phyloP scores from a whole-genome alignment of 2,888 invertebrate species.

The Ornithoptera priamus region DNA sequence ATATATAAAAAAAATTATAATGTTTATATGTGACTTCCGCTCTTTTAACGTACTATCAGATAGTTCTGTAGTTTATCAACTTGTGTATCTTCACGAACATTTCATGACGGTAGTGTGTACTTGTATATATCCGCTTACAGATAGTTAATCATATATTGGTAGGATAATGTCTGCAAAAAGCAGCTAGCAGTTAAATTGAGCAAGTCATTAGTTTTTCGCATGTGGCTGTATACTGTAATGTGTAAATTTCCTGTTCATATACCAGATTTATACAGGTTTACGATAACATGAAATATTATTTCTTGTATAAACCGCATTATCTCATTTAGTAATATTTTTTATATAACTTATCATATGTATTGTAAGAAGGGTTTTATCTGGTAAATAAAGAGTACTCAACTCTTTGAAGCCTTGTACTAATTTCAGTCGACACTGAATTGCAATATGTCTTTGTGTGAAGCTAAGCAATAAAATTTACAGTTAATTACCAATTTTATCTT shows the following conservation, averaged over 20 bases:
- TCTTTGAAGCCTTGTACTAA: not conserved
- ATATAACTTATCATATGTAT: not conserved
- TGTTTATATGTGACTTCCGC: too few species aligned
- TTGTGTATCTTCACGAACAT: too few species aligned
- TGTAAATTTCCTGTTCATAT: not conserved
- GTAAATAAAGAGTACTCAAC: not conserved
- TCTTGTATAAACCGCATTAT: not conserved
- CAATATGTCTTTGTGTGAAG: not conserved
- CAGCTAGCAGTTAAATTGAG: too few species aligned
- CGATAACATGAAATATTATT: not conserved
- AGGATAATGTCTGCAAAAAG: too few species aligned
- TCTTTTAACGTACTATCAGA: too few species aligned
- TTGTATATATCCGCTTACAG: too few species aligned
- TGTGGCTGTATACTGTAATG: not conserved
- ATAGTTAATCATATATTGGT: too few species aligned
- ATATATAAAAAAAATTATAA: too few species aligned
- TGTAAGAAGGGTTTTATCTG: not conserved
- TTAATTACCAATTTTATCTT: constrained; percentile 12
- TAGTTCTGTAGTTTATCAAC: too few species aligned
- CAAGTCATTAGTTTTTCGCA: not conserved
- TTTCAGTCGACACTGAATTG: constrained; percentile 4
- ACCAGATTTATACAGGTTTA: not conserved
- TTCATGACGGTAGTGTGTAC: too few species aligned
- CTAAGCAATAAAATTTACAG: constrained; percentile 1
- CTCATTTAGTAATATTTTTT: not conserved